These are phyloP conservation scores for Pachyseris speciosa DNA, from an alignment of 64 coral and sea anemone species.

Conservation along the genomic window DNA sequence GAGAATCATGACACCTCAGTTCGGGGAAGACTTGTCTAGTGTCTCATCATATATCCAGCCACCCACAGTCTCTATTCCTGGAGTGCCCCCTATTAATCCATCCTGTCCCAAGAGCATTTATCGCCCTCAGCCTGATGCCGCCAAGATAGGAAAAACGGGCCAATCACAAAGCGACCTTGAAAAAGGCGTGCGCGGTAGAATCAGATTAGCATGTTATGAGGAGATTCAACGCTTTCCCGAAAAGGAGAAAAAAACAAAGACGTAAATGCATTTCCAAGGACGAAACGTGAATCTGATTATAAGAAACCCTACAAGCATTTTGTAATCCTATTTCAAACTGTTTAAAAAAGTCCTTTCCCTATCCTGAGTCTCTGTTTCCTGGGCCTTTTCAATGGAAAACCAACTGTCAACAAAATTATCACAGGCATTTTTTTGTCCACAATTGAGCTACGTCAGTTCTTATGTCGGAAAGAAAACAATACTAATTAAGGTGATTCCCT, in stretches of 20 bases:
- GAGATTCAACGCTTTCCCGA: conserved; percentile 6
- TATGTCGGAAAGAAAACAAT: no score
- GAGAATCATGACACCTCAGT: background rate
- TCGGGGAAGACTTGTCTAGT: background rate
- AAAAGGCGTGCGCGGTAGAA: background rate
- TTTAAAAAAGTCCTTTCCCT: no score
- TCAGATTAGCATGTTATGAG: background rate
- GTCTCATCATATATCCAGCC: background rate
- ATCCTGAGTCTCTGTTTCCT: no score
- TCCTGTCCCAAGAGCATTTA: background rate
- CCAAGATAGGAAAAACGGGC: background rate
- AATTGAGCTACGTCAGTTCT: no score
- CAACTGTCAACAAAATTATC: no score
- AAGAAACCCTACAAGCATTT: no score
- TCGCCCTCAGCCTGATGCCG: background rate
- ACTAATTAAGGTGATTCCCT: no score
- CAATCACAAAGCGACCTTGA: conserved; percentile 11
- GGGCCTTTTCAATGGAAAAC: no score
- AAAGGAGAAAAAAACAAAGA: background rate
- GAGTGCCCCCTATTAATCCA: background rate
- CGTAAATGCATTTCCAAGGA: background rate
- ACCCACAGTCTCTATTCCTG: background rate
- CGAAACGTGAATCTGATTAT: background rate
- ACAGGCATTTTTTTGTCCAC: no score
- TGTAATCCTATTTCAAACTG: no score